Evolutionary conservation across 2,888 invertebrate species (phyloP), one percentile per base, ranked within the genome.

Genomic region (Meloe dianella): DNA sequence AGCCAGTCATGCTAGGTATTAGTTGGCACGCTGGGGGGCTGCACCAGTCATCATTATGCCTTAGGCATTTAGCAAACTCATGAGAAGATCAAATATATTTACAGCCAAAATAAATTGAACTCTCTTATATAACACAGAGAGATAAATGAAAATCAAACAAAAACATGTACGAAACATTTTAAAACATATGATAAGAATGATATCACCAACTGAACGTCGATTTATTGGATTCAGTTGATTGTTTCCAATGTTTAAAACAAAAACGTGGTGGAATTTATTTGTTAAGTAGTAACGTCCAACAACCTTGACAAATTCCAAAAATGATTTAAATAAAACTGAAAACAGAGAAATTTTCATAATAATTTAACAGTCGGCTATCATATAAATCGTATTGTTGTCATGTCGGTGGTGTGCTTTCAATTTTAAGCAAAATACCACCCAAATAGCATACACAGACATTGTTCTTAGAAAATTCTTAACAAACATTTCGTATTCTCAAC

Each of bases 1-100:
- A 74, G 80, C 82, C 74, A 81, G 83, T 83, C 83, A 83, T 80
- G 77, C 76, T 81, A 72, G 78, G 80, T 79, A 82, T 83, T 83
- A 83, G 80, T 73, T 69, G 73, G 76, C 73, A 77, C 79, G 68
- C 75, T 75, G 78, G 82, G 81, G 81, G 81, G 80, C 77, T 78
- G 75, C 79, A 79, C 80, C 76, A 82, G 81, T 82, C 81, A 81
- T 82, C 78, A 70, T 72, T 75, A 47, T 35, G 61, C 71, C 77
- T 72, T 67, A 63, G 68, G 75, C 75, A 75, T 67, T 70, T 74
- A 63, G 74, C 74, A 65, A 75, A 73, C 74, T 70, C 73, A 73
- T 74, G 75, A 75, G 74, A 74, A 73, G 73, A 76, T 71, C 47
- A 47, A 47, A 20, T 47, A 47, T 41, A 9, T 47, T 20, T 47